Evolutionary conservation across 2,797 vertebrate genomes (phyloP).

Genomic region (Galaxias olidus): DNA sequence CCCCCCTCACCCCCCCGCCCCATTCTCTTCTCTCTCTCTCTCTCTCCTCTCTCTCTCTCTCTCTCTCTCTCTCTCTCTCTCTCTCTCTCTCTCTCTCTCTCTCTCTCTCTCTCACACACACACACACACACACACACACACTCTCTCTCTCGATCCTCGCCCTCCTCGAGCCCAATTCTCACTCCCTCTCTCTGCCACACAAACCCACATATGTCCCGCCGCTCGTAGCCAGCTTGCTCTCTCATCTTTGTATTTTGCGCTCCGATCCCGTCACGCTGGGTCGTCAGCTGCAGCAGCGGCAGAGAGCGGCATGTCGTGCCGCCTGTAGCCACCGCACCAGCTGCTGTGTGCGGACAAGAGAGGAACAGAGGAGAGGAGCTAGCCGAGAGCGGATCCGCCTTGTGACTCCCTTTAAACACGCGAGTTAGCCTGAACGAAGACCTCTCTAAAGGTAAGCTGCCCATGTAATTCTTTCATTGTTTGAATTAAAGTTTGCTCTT

Average conservation of each 20-base stretch:
- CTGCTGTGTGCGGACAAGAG: slow-evolving; percentile 25
- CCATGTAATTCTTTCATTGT: too few relatives aligned
- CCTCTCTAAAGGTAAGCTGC: too few relatives aligned
- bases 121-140: slow-evolving; percentile 1
- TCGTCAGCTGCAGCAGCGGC: slow-evolving; percentile 61
- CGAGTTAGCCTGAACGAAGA: too few relatives aligned
- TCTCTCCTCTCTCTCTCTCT: not conserved
- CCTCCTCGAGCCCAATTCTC: slow-evolving; percentile 46
- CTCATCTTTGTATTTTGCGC: slow-evolving; percentile 15
- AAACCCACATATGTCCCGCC: slow-evolving; percentile 1
- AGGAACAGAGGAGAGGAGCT: not conserved
- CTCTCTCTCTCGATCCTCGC: not conserved
- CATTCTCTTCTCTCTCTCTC: slow-evolving; percentile 1
- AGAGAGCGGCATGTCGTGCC: slow-evolving; percentile 51
- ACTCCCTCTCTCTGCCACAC: slow-evolving; percentile 7
- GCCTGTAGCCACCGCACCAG: slow-evolving; percentile 24
- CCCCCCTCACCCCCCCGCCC: not conserved
- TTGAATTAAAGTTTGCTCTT: too few relatives aligned
- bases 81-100: slow-evolving; percentile 1
- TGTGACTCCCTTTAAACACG: too few relatives aligned
- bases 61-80: slow-evolving; percentile 7
- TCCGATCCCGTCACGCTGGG: slow-evolving; percentile 51
- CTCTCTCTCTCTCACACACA: slow-evolving; percentile 10
- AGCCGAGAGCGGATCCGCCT: too few relatives aligned
- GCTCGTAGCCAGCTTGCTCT: slow-evolving; percentile 6